phyloP scores from a whole-genome alignment of 2,888 invertebrate genomes.

The Operophtera brumata region DNA sequence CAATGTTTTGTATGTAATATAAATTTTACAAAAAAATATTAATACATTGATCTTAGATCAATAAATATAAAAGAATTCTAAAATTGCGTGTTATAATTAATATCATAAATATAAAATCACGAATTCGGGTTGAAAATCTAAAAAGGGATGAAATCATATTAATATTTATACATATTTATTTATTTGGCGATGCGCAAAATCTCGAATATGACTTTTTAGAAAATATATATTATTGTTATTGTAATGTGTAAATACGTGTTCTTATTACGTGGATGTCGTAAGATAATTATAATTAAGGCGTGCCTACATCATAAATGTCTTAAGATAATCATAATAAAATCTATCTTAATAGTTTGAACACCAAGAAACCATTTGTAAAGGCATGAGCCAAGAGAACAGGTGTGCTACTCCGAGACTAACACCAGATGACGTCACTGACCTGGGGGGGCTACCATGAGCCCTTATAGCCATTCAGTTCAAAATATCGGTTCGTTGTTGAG shows the following conservation, averaged over 20 bases:
- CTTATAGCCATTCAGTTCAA: no score
- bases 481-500: no score
- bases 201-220: slow-evolving; percentile 1
- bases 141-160: neutral
- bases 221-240: neutral
- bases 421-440: no score
- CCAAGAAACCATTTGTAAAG: no score
- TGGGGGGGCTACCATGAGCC: no score
- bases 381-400: no score
- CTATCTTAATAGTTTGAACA: neutral
- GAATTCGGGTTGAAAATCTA: neutral
- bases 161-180: neutral
- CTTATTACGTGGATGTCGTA: neutral
- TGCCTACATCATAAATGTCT: neutral
- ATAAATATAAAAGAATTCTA: no score
- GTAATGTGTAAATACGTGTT: neutral
- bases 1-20: neutral
- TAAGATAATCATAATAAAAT: neutral
- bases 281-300: neutral
- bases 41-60: no score
- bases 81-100: neutral
- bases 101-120: neutral
- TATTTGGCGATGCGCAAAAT: slow-evolving; percentile 5
- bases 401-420: no score
- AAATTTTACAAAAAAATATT: neutral